Conservation (phyloP, 2,113 vertebrate genomes). For the Myanophis thanlyinensis region DNA sequence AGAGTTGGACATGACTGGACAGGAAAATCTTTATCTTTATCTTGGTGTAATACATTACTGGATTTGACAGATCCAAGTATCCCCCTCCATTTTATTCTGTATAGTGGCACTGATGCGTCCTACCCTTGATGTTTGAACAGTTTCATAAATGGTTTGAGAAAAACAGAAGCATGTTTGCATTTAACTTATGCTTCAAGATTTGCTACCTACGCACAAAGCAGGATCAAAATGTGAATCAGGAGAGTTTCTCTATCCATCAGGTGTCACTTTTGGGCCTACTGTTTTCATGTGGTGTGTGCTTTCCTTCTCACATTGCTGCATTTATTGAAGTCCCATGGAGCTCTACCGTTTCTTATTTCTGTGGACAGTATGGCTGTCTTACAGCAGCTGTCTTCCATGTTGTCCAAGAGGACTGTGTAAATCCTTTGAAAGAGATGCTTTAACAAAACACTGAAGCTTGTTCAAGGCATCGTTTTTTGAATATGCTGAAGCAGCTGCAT, state of each 20-base stretch:
- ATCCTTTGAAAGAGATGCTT: not conserved
- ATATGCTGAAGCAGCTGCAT: not conserved
- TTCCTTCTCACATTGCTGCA: not conserved
- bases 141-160: not conserved
- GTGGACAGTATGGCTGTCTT: not conserved
- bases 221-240: not conserved
- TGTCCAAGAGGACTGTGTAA: not conserved
- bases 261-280: not conserved
- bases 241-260: not conserved
- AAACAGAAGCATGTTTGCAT: not conserved
- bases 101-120: not conserved
- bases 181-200: not conserved
- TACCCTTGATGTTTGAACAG: not conserved
- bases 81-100: not conserved
- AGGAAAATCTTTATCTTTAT: not conserved
- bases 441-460: not conserved
- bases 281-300: not conserved
- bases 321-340: not conserved
- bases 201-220: not conserved
- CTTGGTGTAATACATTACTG: not conserved
- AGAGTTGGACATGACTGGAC: not conserved
- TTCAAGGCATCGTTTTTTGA: not conserved
- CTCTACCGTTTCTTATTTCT: not conserved
- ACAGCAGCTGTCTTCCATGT: not conserved
- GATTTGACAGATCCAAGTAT: not conserved